Evolutionary conservation across 2,888 invertebrate species (phyloP).

Genomic region (Netelia virgata): DNA sequence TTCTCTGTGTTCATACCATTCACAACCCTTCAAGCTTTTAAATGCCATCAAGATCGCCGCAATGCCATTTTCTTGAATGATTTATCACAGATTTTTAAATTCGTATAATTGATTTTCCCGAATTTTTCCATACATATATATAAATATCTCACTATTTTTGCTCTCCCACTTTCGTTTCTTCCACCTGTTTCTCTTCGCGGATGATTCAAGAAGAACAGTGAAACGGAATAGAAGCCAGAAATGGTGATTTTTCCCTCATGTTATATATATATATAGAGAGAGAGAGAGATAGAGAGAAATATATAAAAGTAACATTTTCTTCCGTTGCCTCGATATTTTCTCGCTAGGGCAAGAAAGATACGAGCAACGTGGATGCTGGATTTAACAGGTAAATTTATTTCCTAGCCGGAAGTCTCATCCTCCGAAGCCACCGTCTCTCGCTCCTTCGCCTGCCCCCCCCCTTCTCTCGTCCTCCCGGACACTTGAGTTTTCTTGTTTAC

Average conservation of each 20-base stretch:
- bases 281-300: too few species aligned
- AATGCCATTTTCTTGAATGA: too few species aligned
- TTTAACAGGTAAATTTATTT: constrained; percentile 81
- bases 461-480: constrained; percentile 35
- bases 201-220: too few species aligned
- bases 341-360: constrained; percentile 32
- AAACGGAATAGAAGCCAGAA: constrained; percentile 19
- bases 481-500: constrained; percentile 70
- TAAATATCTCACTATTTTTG: too few species aligned
- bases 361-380: constrained; percentile 68
- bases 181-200: too few species aligned
- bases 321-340: constrained; percentile 49
- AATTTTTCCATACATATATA: too few species aligned
- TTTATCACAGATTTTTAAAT: too few species aligned
- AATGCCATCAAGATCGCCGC: too few species aligned
- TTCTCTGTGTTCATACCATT: too few species aligned
- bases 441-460: background rate
- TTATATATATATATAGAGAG: background rate
- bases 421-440: constrained; percentile 51
- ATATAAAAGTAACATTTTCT: constrained; percentile 15
- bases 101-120: too few species aligned
- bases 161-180: too few species aligned
- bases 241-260: constrained; percentile 32
- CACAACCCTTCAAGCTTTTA: too few species aligned
- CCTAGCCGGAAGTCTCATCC: constrained; percentile 77